Base-by-base conservation (phyloP, 2,113 vertebrate species). In the Syrrhaptes paradoxus region DNA sequence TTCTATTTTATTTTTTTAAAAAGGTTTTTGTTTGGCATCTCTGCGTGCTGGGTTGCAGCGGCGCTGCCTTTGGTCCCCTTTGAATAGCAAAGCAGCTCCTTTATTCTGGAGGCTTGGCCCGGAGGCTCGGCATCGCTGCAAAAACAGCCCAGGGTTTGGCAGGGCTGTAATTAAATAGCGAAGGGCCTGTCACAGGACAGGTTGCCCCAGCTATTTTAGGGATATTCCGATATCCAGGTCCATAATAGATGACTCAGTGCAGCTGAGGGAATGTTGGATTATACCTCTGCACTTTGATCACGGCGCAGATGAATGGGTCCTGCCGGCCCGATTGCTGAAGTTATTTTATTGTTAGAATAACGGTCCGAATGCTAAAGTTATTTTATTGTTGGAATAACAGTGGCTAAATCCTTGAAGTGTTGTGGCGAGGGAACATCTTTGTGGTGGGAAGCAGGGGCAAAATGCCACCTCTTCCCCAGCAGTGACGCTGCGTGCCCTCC, bases 21-120 rank as follows among this genome's bases (percentile, higher is more conserved):
- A 87, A 89, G 85, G 43, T 59, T 94, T 96, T 95, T 89, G 87
- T 93, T 89, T 28, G 0, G 7, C 31, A 1, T 51, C n/a, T 87
- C 73, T 85, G 73, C 4, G 4, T 93, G 73, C 93, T 66, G 81
- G 81, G 92, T 87, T 4, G 1, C 73, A 3, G 77, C 21, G 29
- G 62, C 3, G 16, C 86, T 95, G 91, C 95, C 91, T 96, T 93
- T 96, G 86, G 83, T 95, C 93, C 82, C 16, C 51, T 93, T 57
- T 90, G 79, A 97, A 94, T 93, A 88, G 88, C 78, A 85, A 58
- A 93, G 88, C 7, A 1, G 75, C 63, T 88, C 82, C 87, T 91
- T 94, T 97, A 83, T 90, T 95, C 86, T 36, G 38, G 6, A 72
- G 66, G 58, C 79, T 90, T 74, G 90, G 88, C 83, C 88, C 76